Base-by-base conservation (phyloP, 1,140 invertebrate genomes). In the Fopius arisanus region DNA sequence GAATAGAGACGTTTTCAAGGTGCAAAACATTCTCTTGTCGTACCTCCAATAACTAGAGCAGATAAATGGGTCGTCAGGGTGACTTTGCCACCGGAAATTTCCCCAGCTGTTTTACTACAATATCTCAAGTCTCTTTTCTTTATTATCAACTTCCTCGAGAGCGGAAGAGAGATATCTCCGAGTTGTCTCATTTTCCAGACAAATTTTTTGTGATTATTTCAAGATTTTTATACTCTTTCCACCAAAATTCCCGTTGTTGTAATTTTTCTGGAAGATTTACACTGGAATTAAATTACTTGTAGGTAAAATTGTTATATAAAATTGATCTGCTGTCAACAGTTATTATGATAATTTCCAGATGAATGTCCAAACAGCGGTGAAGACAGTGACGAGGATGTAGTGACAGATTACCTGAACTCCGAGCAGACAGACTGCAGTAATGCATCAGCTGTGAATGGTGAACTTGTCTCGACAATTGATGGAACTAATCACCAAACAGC, bases 311-410 rank as follows among this genome's bases (percentile, higher is more conserved):
- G n/a, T n/a, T n/a, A n/a, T n/a, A n/a, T n/a, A n/a, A n/a, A n/a
- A n/a, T n/a, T n/a, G n/a, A n/a, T n/a, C n/a, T n/a, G n/a, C n/a
- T n/a, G n/a, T n/a, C n/a, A n/a, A n/a, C 33, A 48, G 0, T 2
- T 16, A 48, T 16, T 2, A 16, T 19, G 4, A 16, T 14, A 48
- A 48, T 59, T 78, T 85, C 6, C 80, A 90, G 90, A 91, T 84
- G 90, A 90, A 78, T 90, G 90, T 84, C 86, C 89, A 71, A 90
- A 90, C 62, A 91, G 90, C 77, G 90, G 90, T 26, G 90, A 90
- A 48, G 91, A 92, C 67, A 92, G 91, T 78, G 92, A 92, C 80
- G 91, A 92, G 78, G 91, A 92, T 88, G 89, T 92, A 85, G 90
- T 93, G 81, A 92, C 91, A 16, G 91, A 92, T 81, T 92, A 92